Evolutionary conservation across 2,113 vertebrate genomes (phyloP).

Genomic region (Upupa epops): DNA sequence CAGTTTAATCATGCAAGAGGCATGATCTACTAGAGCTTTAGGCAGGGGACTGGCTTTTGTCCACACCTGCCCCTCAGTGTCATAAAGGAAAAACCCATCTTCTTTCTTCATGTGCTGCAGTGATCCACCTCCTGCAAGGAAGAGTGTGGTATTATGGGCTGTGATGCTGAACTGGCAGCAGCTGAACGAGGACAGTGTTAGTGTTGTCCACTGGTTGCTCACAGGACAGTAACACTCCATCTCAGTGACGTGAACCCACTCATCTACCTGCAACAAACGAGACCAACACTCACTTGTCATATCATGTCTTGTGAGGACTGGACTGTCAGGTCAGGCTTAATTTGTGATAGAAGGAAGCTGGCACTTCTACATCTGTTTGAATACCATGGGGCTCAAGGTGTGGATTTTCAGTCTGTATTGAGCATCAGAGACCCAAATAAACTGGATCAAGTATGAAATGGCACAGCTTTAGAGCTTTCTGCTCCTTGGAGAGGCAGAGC

Average conservation of each 20-base stretch:
- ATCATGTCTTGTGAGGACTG: not conserved
- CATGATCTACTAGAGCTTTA: conserved; percentile 45
- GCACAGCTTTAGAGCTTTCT: not conserved
- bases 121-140: not conserved
- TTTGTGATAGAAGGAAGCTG: not conserved
- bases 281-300: not conserved
- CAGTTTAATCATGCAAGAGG: conserved; percentile 48
- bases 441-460: not conserved
- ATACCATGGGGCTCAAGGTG: not conserved
- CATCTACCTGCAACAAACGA: conserved; percentile 19
- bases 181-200: not conserved
- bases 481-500: not conserved
- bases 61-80: not conserved
- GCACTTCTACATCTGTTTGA: not conserved
- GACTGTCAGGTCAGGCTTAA: not conserved
- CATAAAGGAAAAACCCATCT: conserved; percentile 37
- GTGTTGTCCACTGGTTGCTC: conserved; percentile 57
- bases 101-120: conserved; percentile 48
- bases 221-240: conserved; percentile 51
- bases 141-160: not conserved
- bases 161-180: conserved; percentile 62
- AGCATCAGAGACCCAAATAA: not conserved
- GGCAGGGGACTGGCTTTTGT: conserved; percentile 49
- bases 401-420: not conserved
- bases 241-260: conserved; percentile 48